These are phyloP conservation scores for Sternarchorhynchus goeldii DNA, from an alignment of 2,797 vertebrate species.

Conservation along the genomic window DNA sequence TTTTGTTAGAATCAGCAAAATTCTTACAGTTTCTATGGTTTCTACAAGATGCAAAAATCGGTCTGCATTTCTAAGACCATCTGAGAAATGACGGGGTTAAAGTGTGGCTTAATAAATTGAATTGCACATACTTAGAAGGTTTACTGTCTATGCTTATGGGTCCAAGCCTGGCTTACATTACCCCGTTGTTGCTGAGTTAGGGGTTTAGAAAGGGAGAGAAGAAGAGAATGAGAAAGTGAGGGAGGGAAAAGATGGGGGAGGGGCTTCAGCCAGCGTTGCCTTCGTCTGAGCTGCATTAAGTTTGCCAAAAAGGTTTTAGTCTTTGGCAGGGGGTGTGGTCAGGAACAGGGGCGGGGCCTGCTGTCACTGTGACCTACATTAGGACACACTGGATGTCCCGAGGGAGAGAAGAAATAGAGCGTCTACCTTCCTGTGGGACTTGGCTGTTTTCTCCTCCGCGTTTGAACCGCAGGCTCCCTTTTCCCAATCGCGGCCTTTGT, in stretches of 20 bases:
- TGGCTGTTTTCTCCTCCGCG: slow-evolving; percentile 33
- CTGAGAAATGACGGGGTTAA: slow-evolving; percentile 40
- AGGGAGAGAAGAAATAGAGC: slow-evolving; percentile 10
- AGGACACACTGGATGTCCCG: slow-evolving; percentile 45
- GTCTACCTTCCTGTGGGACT: slow-evolving; percentile 52
- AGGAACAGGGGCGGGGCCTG: slow-evolving; percentile 56
- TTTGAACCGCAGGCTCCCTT: slow-evolving; percentile 43
- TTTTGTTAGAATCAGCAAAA: slow-evolving; percentile 31
- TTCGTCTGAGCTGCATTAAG: slow-evolving; percentile 52
- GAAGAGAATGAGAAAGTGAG: slow-evolving; percentile 45
- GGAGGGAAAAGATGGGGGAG: slow-evolving; percentile 38
- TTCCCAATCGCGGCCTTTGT: slow-evolving; percentile 32
- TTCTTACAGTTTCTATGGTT: slow-evolving; percentile 17
- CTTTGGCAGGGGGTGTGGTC: slow-evolving; percentile 27
- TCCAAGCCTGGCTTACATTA: slow-evolving; percentile 71
- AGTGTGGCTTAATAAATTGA: slow-evolving; percentile 49
- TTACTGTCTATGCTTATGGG: slow-evolving; percentile 57
- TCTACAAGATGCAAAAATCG: slow-evolving; percentile 22
- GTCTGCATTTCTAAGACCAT: background rate
- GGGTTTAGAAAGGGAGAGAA: slow-evolving; percentile 54
- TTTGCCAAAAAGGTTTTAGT: slow-evolving; percentile 45
- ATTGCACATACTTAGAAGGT: slow-evolving; percentile 49
- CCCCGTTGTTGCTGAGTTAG: slow-evolving; percentile 76
- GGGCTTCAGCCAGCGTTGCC: slow-evolving; percentile 60
- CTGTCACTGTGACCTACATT: slow-evolving; percentile 77